A percentile compares a stretch with the other conserved stretches of the same genome.
Conservation (phyloP, 2,797 vertebrate genomes). For the Strix occidentalis region DNA sequence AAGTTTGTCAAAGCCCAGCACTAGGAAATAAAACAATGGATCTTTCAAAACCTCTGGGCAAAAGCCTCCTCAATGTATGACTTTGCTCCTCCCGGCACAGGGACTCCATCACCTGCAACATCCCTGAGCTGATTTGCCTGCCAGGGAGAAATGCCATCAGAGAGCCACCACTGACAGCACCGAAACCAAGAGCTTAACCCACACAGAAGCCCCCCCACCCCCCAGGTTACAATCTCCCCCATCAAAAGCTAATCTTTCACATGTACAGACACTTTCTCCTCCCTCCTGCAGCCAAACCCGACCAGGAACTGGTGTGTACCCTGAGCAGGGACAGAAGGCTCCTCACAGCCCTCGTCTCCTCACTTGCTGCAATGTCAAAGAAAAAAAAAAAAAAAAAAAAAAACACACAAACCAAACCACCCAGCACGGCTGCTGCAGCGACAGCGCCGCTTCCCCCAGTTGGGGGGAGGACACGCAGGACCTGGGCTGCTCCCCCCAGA, state of each 20-base stretch:
- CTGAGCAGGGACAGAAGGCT: neutral
- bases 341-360: neutral
- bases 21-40: conserved; percentile 82
- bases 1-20: conserved; percentile 92
- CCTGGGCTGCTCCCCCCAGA: neutral
- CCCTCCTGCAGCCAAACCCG: neutral
- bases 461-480: fast-evolving
- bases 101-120: neutral
- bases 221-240: neutral
- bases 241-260: neutral
- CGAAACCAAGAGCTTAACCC: neutral
- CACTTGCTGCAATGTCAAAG: conserved; percentile 51
- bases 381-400: neutral
- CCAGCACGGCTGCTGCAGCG: neutral
- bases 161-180: neutral
- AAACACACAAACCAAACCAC: too few species aligned
- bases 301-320: fast-evolving
- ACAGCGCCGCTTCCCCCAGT: fast-evolving
- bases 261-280: neutral
- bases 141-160: neutral
- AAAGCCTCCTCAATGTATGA: neutral
- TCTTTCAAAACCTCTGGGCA: conserved; percentile 73
- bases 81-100: neutral
- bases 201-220: neutral
- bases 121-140: neutral